Conservation (phyloP, 2,113 vertebrate genomes). For the Thryonomys swinderianus region DNA sequence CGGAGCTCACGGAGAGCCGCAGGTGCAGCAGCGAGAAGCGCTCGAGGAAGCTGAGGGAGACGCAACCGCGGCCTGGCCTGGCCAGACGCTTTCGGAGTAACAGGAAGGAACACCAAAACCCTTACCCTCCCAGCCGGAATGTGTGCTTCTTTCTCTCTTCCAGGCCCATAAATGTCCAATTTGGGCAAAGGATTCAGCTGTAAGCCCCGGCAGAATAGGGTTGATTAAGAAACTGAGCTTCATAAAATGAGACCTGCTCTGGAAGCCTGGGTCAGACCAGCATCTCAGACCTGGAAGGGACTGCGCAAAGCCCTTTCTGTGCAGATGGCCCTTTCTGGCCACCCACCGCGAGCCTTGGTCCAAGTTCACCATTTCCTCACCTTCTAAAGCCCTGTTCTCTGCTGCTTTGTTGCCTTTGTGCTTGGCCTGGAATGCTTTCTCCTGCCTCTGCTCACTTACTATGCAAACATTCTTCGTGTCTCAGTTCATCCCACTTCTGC, state of each 20-base stretch:
- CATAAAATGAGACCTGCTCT: conserved; percentile 18
- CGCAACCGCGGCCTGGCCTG: not conserved
- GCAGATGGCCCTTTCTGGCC: not conserved
- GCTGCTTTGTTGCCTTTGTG: not conserved
- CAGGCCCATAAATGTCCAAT: conserved; percentile 41
- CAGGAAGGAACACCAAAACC: conserved; percentile 69
- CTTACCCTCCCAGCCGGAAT: conserved; percentile 61
- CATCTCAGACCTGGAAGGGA: not conserved
- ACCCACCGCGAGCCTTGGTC: not conserved
- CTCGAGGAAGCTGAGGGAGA: not conserved
- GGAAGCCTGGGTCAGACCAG: not conserved
- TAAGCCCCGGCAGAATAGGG: conserved; percentile 45
- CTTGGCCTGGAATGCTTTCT: not conserved
- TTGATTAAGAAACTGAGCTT: conserved; percentile 58
- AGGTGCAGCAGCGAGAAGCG: not conserved
- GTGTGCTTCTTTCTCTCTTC: conserved; percentile 31
- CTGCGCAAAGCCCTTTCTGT: not conserved
- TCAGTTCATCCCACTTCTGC: not conserved
- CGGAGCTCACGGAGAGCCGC: not conserved
- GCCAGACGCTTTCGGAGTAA: conserved; percentile 31
- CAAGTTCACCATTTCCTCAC: not conserved
- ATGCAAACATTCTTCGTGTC: not conserved
- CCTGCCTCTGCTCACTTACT: not conserved
- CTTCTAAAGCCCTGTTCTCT: not conserved
- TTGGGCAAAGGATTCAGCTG: conserved; percentile 51